phyloP scores from a whole-genome alignment of 92 coral and sea anemone genomes.

The Porites divaricata region DNA sequence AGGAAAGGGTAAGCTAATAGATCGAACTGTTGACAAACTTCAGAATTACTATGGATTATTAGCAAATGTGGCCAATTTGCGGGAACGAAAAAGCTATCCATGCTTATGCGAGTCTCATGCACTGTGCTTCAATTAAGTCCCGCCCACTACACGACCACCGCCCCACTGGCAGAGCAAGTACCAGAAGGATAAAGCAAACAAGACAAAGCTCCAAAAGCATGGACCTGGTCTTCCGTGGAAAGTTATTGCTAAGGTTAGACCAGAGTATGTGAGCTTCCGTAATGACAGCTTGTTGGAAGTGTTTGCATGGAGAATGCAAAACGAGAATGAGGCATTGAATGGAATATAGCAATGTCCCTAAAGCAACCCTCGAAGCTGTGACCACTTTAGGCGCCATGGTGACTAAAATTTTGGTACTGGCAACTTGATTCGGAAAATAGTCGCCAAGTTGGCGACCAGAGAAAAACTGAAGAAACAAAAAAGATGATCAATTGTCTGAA shows the following conservation, averaged over 20 bases:
- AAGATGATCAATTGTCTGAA: no score
- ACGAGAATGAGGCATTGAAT: no score
- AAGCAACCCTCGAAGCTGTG: no score
- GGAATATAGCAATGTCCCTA: no score
- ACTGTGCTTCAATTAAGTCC: constrained; percentile 60
- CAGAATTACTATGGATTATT: constrained; percentile 63
- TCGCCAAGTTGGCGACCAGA: no score
- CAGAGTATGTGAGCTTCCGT: constrained; percentile 26
- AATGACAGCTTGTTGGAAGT: no score
- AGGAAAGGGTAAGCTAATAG: constrained; percentile 59
- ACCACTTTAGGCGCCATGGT: no score
- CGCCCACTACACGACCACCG: constrained; percentile 64
- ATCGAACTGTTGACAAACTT: constrained; percentile 56
- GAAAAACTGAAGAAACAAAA: no score
- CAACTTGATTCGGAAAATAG: no score
- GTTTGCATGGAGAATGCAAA: no score
- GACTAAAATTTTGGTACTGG: no score
- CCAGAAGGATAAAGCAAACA: constrained; percentile 55
- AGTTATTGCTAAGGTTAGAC: constrained; percentile 46
- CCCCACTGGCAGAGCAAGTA: constrained; percentile 66
- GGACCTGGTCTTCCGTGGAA: constrained; percentile 64
- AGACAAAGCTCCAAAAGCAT: constrained; percentile 56
- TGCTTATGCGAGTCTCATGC: constrained; percentile 59
- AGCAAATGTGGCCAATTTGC: constrained; percentile 59
- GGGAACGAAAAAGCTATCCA: constrained; percentile 47